These are phyloP conservation scores for Merluccius polli DNA, from an alignment of 2,797 vertebrate species.

Conservation along the genomic window DNA sequence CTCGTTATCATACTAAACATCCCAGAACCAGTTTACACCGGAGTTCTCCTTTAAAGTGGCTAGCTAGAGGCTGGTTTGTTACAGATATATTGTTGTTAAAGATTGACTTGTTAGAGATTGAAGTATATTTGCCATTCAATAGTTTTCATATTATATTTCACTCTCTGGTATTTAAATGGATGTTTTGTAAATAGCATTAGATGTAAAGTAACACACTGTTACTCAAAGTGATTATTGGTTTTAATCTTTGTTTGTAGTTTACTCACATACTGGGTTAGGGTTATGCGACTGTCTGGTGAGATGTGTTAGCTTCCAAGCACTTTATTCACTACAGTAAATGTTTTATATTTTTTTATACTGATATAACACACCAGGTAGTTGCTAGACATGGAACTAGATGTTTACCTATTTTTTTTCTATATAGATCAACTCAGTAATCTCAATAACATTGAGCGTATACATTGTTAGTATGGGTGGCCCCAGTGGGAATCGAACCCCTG, in stretches of 20 bases:
- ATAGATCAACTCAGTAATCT: not conserved
- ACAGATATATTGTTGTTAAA: not conserved
- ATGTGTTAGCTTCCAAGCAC: slow-evolving; percentile 1
- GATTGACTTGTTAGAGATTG: not conserved
- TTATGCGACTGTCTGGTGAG: not conserved
- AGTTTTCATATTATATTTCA: not conserved
- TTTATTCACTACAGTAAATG: not conserved
- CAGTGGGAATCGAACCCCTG: too few relatives aligned
- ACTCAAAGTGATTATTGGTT: not conserved
- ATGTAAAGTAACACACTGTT: too few relatives aligned
- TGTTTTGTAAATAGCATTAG: not conserved
- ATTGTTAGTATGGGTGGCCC: too few relatives aligned
- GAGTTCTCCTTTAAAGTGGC: too few relatives aligned
- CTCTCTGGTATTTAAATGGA: not conserved
- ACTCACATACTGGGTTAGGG: not conserved
- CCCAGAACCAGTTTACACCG: too few relatives aligned
- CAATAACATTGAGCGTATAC: too few relatives aligned
- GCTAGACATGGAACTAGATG: not conserved
- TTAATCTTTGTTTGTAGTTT: not conserved
- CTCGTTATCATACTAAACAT: too few relatives aligned
- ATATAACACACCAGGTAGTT: not conserved
- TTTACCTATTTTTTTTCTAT: not conserved
- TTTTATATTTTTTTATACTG: not conserved
- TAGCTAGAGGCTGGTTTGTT: not conserved
- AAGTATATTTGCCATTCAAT: not conserved